Evolutionary conservation across 2,113 vertebrate species (phyloP).

Genomic region (Rhinogobius similis): DNA sequence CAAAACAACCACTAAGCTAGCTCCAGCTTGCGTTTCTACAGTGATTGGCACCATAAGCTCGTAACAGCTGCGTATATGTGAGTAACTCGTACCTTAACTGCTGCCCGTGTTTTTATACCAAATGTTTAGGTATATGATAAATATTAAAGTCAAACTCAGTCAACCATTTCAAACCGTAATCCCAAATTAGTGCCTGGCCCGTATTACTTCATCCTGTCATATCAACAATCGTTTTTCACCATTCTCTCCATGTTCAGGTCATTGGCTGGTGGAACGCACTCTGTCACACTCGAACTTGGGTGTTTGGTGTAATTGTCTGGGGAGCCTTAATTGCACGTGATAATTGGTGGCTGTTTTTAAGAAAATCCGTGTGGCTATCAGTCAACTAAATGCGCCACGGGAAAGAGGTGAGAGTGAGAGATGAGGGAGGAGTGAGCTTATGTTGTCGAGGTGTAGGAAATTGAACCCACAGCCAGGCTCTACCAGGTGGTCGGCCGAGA

Average conservation of each 20-base stretch:
- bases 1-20: not conserved
- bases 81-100: not conserved
- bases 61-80: constrained; percentile 2
- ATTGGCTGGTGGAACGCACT: constrained; percentile 35
- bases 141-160: constrained; percentile 24
- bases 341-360: constrained; percentile 75
- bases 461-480: constrained; percentile 27
- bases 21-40: not conserved
- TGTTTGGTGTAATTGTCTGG: constrained; percentile 54
- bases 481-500: constrained; percentile 64
- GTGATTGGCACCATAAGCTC: not conserved
- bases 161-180: constrained; percentile 44
- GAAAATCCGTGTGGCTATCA: constrained; percentile 70
- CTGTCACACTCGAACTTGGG: constrained; percentile 31
- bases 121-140: constrained; percentile 12
- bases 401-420: constrained; percentile 11
- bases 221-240: constrained; percentile 48
- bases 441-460: constrained; percentile 45
- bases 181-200: constrained; percentile 20
- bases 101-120: constrained; percentile 16
- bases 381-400: constrained; percentile 65
- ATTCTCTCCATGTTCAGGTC: constrained; percentile 25
- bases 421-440: constrained; percentile 16
- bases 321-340: constrained; percentile 67
- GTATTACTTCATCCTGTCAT: constrained; percentile 31